Percentiles rank a stretch among this genome's conserved stretches.
phyloP scores from a whole-genome alignment of 92 coral and sea anemone genomes.

The Paragorgia papillata region DNA sequence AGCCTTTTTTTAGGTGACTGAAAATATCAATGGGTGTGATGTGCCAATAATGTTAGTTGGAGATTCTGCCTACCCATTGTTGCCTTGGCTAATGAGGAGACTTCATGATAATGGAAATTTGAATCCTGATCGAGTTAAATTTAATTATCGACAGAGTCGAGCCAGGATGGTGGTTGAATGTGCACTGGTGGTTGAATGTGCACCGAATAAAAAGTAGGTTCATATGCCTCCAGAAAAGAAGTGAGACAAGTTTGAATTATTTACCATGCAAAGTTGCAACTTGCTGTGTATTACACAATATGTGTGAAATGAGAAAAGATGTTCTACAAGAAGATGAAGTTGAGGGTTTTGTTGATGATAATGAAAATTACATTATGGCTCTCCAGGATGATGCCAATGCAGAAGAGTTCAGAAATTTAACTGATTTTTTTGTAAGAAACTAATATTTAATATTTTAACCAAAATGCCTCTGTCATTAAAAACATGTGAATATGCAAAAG shows the following conservation, averaged over 20 bases:
- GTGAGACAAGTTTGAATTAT: conserved; percentile 35
- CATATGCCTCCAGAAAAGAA: conserved; percentile 38
- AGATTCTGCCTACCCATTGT: conserved; percentile 32
- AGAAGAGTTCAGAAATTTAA: conserved; percentile 28
- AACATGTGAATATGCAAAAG: not conserved
- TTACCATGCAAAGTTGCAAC: conserved; percentile 48
- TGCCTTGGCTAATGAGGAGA: conserved; percentile 51
- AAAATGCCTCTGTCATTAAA: not conserved
- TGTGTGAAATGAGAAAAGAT: conserved; percentile 41
- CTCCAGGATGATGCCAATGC: conserved; percentile 24
- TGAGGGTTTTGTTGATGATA: conserved; percentile 19
- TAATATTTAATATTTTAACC: conserved; percentile 15
- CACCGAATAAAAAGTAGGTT: conserved; percentile 45
- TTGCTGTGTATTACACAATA: conserved; percentile 54
- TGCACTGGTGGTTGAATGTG: too few relatives aligned
- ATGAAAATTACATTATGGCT: conserved; percentile 27
- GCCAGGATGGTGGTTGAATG: conserved; percentile 50
- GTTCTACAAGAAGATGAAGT: conserved; percentile 18
- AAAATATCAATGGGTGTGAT: conserved; percentile 32
- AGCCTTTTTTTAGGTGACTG: conserved; percentile 24
- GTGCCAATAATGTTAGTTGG: conserved; percentile 29
- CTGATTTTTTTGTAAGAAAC: conserved; percentile 18
- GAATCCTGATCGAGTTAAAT: conserved; percentile 20
- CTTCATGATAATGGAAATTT: conserved; percentile 41
- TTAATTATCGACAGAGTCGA: conserved; percentile 42